Evolutionary conservation across 2,888 invertebrate species (phyloP).

Genomic region (Leptinotarsa rubiginosa): DNA sequence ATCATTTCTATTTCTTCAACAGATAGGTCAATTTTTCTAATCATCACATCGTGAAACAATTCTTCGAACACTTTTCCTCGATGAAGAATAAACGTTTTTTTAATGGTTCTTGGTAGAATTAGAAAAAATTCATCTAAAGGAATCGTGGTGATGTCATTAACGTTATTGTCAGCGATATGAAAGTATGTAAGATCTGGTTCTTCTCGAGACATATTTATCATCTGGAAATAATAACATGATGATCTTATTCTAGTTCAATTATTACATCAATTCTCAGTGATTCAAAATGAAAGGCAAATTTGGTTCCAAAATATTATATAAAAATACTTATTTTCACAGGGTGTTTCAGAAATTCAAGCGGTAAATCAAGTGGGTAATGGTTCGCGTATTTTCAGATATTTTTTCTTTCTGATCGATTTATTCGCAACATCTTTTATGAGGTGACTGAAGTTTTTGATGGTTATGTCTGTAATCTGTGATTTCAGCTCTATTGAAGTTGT

Average conservation of each 20-base stretch:
- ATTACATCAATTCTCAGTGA: no score
- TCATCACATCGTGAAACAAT: no score
- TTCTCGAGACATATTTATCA: neutral
- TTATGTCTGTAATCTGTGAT: no score
- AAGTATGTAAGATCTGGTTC: neutral
- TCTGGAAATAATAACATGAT: neutral
- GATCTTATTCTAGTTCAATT: neutral
- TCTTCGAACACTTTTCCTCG: no score
- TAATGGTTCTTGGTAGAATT: no score
- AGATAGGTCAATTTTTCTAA: no score
- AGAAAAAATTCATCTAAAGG: neutral
- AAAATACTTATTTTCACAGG: neutral
- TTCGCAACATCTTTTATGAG: no score
- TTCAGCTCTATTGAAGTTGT: no score
- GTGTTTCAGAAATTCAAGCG: neutral
- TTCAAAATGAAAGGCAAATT: neutral
- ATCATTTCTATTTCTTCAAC: conserved; percentile 39
- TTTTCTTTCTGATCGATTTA: no score
- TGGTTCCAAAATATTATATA: neutral
- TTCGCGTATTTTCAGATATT: no score
- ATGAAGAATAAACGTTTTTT: no score
- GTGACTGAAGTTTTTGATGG: no score
- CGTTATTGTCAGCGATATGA: neutral
- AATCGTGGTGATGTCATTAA: neutral
- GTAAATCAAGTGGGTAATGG: neutral